Evolutionary conservation across 2,888 invertebrate species (phyloP), one percentile per base, ranked within the genome.

Genomic region (Heliconius cydno): DNA sequence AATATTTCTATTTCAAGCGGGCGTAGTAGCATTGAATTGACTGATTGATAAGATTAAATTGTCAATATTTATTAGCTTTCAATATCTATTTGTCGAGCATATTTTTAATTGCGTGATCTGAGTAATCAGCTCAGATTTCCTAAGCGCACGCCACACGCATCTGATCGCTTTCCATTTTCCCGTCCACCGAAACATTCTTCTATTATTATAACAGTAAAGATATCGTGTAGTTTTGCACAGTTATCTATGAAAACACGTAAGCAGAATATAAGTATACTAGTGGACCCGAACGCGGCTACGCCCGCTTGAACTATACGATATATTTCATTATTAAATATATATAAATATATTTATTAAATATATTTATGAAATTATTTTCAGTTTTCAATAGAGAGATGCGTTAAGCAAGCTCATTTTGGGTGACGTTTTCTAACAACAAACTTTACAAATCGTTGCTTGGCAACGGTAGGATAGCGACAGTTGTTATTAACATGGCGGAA

Each of bases 101-200:
- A 68, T 75, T 80, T 83, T 80, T 71, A 67, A 77, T 83, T 79
- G 82, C 82, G 81, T 82, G 83, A 79, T 71, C 79, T 81, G 74
- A 75, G 81, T 82, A 83, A 84, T 83, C 82, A 81, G 79, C 82
- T 60, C 67, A 66, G 80, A 79, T 82, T 80, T 82, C 80, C 80
- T 80, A 77, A 77, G 82, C 81, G 81, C 83, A 84, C 84, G 71
- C 82, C 81, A 79, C 67, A 81, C 79, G 80, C 81, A 80, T 84
- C 81, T 84, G 82, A 80, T 82, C 82, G 84, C 85, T 85, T 85
- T 85, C 85, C 84, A 81, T 79, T 80, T 77, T 72, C 66, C 52
- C 82, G 71, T 60, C 68, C 74, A 75, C 68, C 68, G 52, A 68
- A 68, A 73, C 70, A 82, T 80, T 79, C 67, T 76, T 80, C 30